Evolutionary conservation across 1,140 invertebrate genomes (phyloP).

Genomic region (Drosophila nigrodunni): DNA sequence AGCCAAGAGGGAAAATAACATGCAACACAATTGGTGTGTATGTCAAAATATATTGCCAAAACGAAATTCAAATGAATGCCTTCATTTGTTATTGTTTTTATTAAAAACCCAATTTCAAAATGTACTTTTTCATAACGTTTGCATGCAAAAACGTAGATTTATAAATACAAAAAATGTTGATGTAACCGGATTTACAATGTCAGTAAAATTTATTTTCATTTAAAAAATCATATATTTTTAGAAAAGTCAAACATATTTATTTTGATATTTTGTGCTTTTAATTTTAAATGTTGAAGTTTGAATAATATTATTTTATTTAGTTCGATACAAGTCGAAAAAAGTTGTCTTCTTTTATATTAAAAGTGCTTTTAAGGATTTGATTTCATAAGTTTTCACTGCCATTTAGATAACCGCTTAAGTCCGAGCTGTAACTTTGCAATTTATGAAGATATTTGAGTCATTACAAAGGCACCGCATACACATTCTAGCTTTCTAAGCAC

Average conservation of each 20-base stretch:
- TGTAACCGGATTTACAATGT: no score
- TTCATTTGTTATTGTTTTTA: background rate
- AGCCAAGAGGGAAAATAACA: background rate
- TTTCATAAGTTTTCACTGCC: background rate
- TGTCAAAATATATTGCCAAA: background rate
- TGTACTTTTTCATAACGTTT: background rate
- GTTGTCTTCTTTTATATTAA: background rate
- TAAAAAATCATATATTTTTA: no score
- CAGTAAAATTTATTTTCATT: no score
- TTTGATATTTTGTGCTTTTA: no score
- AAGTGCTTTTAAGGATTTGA: background rate
- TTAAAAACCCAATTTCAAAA: background rate
- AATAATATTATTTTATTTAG: background rate
- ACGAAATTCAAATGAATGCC: background rate
- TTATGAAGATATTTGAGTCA: background rate
- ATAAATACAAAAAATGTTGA: background rate
- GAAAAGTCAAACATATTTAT: no score
- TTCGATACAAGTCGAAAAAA: background rate
- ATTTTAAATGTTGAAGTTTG: no score
- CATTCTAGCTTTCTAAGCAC: no score
- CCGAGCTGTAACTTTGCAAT: background rate
- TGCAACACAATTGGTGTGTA: slow-evolving; percentile 1
- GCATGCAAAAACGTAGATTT: background rate
- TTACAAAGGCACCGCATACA: background rate
- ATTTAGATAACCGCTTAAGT: background rate